Conservation (phyloP, 2,113 vertebrate species). For the Sapayoa aenigma region DNA sequence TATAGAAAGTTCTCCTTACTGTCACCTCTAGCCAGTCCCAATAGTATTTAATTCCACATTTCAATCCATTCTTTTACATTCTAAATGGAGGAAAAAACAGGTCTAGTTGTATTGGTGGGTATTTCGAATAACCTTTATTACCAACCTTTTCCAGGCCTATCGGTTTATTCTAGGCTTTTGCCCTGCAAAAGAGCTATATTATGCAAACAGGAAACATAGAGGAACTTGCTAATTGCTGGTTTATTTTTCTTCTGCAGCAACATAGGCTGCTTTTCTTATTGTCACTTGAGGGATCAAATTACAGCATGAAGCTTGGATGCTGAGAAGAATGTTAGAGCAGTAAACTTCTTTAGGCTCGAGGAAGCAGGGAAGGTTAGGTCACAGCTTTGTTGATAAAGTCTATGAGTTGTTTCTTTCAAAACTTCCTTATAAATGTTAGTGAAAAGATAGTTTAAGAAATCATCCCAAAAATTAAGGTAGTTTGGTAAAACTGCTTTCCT, state of each 20-base stretch:
- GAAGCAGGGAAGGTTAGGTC: rapidly evolving
- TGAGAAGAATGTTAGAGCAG: not conserved
- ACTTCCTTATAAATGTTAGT: not conserved
- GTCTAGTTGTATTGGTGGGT: not conserved
- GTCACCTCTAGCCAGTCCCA: not conserved
- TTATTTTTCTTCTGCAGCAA: conserved; percentile 54
- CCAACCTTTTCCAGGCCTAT: conserved; percentile 40
- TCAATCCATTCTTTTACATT: not conserved
- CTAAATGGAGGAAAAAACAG: not conserved
- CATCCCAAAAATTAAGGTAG: not conserved
- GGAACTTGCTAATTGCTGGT: conserved; percentile 58
- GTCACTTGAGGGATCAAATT: conserved; percentile 18
- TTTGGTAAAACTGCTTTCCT: not conserved
- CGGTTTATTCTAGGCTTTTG: conserved; percentile 19
- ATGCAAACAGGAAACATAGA: conserved; percentile 58
- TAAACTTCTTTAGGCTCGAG: not conserved
- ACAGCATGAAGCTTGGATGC: not conserved
- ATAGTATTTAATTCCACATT: not conserved
- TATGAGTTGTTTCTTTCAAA: not conserved
- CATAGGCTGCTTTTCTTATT: conserved; percentile 29
- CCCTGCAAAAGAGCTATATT: not conserved
- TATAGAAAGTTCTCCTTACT: not conserved
- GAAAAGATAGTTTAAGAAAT: not conserved
- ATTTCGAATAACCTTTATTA: not conserved
- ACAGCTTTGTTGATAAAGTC: not conserved